Evolutionary conservation across 2,888 invertebrate genomes (phyloP).

Genomic region (Drosophila robusta): DNA sequence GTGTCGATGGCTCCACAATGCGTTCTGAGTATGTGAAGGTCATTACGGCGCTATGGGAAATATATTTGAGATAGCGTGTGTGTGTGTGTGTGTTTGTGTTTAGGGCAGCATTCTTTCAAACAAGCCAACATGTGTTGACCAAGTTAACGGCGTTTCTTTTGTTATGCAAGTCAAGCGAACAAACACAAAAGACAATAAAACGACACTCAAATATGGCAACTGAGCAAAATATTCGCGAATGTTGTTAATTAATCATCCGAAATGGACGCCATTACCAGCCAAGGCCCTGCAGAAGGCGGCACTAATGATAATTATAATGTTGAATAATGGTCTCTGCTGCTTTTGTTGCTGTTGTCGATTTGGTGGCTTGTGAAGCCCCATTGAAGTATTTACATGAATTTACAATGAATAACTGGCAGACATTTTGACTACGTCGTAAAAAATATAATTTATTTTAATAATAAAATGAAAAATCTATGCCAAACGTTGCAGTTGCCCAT

Average conservation of each 20-base stretch:
- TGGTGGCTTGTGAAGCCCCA: conserved; percentile 14
- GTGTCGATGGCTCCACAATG: conserved; percentile 5
- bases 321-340: conserved; percentile 30
- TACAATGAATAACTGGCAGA: conserved; percentile 35
- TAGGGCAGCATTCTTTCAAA: conserved; percentile 35
- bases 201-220: conserved; percentile 37
- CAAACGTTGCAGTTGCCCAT: conserved; percentile 10
- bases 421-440: conserved; percentile 21
- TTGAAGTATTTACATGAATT: conserved; percentile 25
- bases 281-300: conserved; percentile 57
- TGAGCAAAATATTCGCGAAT: conserved; percentile 54
- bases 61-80: background rate
- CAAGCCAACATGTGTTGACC: conserved; percentile 30
- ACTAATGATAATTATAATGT: conserved; percentile 54
- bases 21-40: conserved; percentile 56
- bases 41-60: conserved; percentile 16
- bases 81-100: conserved; percentile 13
- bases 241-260: conserved; percentile 69
- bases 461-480: conserved; percentile 3
- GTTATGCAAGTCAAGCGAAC: conserved; percentile 31
- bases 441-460: conserved; percentile 23
- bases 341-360: conserved; percentile 16
- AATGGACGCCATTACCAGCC: conserved; percentile 49
- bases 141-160: conserved; percentile 65
- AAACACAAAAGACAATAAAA: conserved; percentile 51